Conservation (phyloP, 2,888 invertebrate species). For the Ormyrus rosae region DNA sequence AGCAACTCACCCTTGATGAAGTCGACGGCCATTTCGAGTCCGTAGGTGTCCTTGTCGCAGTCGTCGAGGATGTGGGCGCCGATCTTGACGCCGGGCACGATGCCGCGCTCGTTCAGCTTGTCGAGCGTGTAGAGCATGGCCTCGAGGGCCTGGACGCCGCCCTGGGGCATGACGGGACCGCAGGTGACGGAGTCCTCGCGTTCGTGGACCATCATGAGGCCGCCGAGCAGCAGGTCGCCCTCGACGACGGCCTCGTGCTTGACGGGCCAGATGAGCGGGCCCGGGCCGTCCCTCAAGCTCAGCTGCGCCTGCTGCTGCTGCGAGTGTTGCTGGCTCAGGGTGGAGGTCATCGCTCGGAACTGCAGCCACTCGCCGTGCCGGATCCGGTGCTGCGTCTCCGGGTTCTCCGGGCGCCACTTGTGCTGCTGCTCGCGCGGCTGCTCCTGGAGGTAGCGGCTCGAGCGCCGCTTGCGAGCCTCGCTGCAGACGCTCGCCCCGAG, state of each 20-base stretch:
- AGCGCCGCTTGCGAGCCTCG: conserved; percentile 56
- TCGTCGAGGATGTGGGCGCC: conserved; percentile 95
- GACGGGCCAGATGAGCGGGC: conserved; percentile 82
- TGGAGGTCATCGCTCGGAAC: conserved; percentile 64
- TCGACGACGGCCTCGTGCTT: conserved; percentile 91
- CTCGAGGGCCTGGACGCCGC: conserved; percentile 91
- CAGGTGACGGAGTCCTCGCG: conserved; percentile 91
- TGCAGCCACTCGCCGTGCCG: conserved; percentile 66
- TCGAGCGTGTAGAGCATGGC: conserved; percentile 95
- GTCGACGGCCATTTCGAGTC: conserved; percentile 96
- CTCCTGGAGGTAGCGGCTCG: conserved; percentile 39
- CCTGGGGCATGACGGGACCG: conserved; percentile 96
- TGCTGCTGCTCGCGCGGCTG: conserved; percentile 10
- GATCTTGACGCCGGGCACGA: conserved; percentile 86
- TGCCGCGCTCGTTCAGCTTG: conserved; percentile 82
- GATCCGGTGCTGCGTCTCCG: conserved; percentile 67
- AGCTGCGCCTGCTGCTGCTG: background rate
- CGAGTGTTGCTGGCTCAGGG: conserved; percentile 42
- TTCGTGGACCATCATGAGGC: conserved; percentile 97
- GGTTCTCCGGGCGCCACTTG: conserved; percentile 63
- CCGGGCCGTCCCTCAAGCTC: background rate
- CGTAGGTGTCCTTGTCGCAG: conserved; percentile 97
- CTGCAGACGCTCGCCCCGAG: conserved; percentile 62
- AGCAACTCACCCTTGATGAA: conserved; percentile 92
- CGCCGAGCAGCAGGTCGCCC: conserved; percentile 88